Percentiles rank a stretch among this genome's conserved stretches.
Evolutionary conservation across 2,888 invertebrate genomes (phyloP).

Genomic region (Pandemis heparana): DNA sequence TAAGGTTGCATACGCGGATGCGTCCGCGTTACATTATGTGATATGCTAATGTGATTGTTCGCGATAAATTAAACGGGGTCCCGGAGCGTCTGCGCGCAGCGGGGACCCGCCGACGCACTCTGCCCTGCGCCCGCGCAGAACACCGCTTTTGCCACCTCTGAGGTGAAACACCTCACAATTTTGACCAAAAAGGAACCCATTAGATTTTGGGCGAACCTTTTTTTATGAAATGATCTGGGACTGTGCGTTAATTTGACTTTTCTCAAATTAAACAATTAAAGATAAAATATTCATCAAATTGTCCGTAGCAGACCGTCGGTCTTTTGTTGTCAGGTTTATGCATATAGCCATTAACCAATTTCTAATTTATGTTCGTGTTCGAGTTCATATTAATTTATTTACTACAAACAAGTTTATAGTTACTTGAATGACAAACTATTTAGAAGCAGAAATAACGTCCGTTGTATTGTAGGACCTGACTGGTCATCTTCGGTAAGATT

Average conservation of each 20-base stretch:
- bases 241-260: not conserved
- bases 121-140: conserved; percentile 57
- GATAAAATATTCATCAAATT: not conserved
- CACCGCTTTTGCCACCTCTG: conserved; percentile 53
- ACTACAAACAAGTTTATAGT: too few relatives aligned
- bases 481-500: conserved; percentile 64
- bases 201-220: not conserved
- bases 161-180: conserved; percentile 77
- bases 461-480: conserved; percentile 59
- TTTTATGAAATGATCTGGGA: too few relatives aligned
- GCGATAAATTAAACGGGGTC: conserved; percentile 79
- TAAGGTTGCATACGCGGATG: conserved; percentile 78
- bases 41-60: conserved; percentile 85
- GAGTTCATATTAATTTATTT: too few relatives aligned
- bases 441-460: conserved; percentile 71
- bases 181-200: conserved; percentile 52
- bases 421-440: not conserved
- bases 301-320: too few relatives aligned
- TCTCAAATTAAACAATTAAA: not conserved
- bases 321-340: too few relatives aligned
- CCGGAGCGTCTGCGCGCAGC: conserved; percentile 67
- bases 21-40: conserved; percentile 80
- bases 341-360: too few relatives aligned
- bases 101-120: conserved; percentile 71
- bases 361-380: too few relatives aligned